phyloP scores from a whole-genome alignment of 92 coral and sea anemone genomes.

The Nematostella vectensis region DNA sequence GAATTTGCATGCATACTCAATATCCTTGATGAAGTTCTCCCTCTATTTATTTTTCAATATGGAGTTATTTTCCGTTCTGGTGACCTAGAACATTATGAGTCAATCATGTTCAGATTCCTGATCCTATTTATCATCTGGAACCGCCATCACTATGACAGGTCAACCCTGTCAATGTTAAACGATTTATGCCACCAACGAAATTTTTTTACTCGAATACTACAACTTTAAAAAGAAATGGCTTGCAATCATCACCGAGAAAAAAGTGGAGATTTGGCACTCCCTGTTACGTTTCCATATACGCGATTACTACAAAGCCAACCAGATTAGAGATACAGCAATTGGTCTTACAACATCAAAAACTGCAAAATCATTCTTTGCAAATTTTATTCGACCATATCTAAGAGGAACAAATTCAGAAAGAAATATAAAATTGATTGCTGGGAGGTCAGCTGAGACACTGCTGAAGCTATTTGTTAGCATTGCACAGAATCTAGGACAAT shows the following conservation, averaged over 20 bases:
- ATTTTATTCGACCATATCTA: constrained; percentile 19
- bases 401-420: constrained; percentile 21
- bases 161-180: constrained; percentile 40
- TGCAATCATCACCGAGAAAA: constrained; percentile 34
- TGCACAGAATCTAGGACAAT: constrained; percentile 28
- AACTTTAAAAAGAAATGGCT: constrained; percentile 26
- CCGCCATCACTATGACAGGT: constrained; percentile 43
- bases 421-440: constrained; percentile 13
- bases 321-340: constrained; percentile 21
- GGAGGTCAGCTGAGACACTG: constrained; percentile 20
- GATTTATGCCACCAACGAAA: constrained; percentile 28
- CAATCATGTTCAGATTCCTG: constrained; percentile 24
- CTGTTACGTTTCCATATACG: constrained; percentile 10
- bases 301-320: constrained; percentile 20
- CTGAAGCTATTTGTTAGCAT: constrained; percentile 10
- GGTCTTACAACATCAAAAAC: constrained; percentile 16
- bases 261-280: constrained; percentile 41
- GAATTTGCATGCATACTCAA: constrained; percentile 30
- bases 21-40: constrained; percentile 37
- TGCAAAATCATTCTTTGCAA: constrained; percentile 11
- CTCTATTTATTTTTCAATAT: constrained; percentile 24
- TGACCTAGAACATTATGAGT: constrained; percentile 14
- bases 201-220: constrained; percentile 31
- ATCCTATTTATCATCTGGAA: constrained; percentile 33
- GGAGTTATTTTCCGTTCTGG: constrained; percentile 22